These are phyloP conservation scores for Cheilosia soror DNA, from an alignment of 2,888 invertebrate species.

Conservation along the genomic window DNA sequence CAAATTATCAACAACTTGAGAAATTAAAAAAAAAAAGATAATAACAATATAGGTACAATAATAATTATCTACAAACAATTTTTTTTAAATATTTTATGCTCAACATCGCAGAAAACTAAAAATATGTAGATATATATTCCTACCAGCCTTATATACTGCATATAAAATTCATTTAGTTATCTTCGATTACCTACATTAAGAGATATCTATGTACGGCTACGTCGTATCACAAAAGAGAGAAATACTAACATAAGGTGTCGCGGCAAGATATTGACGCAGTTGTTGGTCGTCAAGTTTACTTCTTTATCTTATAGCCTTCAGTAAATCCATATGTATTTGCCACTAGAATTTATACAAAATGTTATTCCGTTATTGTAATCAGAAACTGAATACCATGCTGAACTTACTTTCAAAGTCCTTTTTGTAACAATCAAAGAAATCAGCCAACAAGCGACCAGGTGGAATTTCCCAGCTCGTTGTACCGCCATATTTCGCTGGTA, in stretches of 20 bases:
- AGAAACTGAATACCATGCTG: not conserved
- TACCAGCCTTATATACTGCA: conserved; percentile 58
- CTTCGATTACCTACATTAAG: conserved; percentile 23
- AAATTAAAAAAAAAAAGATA: conserved; percentile 14
- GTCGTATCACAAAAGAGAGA: conserved; percentile 68
- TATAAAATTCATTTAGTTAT: conserved; percentile 26
- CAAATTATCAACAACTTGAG: conserved; percentile 46
- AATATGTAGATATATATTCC: conserved; percentile 24
- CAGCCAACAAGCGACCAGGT: conserved; percentile 87
- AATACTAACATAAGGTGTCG: conserved; percentile 67
- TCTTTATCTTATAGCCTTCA: conserved; percentile 81
- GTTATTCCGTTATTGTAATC: not conserved
- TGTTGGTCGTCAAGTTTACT: conserved; percentile 71
- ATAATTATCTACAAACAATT: not conserved
- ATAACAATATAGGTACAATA: conserved; percentile 27
- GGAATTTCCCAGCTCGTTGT: conserved; percentile 85
- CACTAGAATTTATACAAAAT: conserved; percentile 84
- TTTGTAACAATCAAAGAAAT: conserved; percentile 88
- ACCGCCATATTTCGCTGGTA: conserved; percentile 89
- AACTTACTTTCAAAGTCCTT: conserved; percentile 88
- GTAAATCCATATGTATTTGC: conserved; percentile 86
- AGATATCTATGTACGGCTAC: conserved; percentile 45
- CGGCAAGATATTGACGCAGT: conserved; percentile 70
- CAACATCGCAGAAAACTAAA: conserved; percentile 47
- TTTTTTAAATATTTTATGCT: not conserved